Evolutionary conservation across 2,797 vertebrate species (phyloP).

Genomic region (Spinus pinus): DNA sequence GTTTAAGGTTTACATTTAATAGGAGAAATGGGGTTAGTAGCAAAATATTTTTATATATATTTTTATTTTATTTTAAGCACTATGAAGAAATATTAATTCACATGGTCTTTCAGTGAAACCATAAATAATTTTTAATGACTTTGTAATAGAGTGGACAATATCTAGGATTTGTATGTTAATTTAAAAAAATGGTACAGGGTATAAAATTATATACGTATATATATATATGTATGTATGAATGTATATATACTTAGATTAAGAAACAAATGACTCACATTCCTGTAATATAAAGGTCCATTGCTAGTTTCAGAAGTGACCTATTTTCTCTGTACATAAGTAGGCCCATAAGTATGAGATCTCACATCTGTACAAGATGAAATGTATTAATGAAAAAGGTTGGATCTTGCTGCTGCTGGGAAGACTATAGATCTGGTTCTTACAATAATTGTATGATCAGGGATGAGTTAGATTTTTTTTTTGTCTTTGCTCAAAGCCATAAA

Average conservation of each 20-base stretch:
- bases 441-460: slow-evolving; percentile 77
- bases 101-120: slow-evolving; percentile 77
- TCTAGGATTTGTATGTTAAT: slow-evolving; percentile 77
- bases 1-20: slow-evolving; percentile 79
- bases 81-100: slow-evolving; percentile 71
- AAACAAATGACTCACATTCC: slow-evolving; percentile 77
- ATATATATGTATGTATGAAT: slow-evolving; percentile 78
- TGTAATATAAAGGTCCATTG: slow-evolving; percentile 78
- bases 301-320: slow-evolving; percentile 72
- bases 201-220: slow-evolving; percentile 75
- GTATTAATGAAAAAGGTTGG: slow-evolving; percentile 74
- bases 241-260: slow-evolving; percentile 80
- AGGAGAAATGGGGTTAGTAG: slow-evolving; percentile 76
- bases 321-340: slow-evolving; percentile 80
- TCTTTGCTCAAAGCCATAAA: slow-evolving; percentile 86
- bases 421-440: slow-evolving; percentile 70
- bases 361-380: slow-evolving; percentile 78
- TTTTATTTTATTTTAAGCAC: slow-evolving; percentile 78
- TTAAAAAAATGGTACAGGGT: slow-evolving; percentile 73
- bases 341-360: slow-evolving; percentile 70
- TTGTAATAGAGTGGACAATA: slow-evolving; percentile 75
- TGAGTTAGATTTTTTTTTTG: slow-evolving; percentile 74
- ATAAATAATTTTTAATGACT: slow-evolving; percentile 77
- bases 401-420: slow-evolving; percentile 73
- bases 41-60: slow-evolving; percentile 80